A percentile compares a stretch with the other conserved stretches of the same genome.
Conservation (phyloP, 1,140 invertebrate species). For the Ridgeia piscesae region DNA sequence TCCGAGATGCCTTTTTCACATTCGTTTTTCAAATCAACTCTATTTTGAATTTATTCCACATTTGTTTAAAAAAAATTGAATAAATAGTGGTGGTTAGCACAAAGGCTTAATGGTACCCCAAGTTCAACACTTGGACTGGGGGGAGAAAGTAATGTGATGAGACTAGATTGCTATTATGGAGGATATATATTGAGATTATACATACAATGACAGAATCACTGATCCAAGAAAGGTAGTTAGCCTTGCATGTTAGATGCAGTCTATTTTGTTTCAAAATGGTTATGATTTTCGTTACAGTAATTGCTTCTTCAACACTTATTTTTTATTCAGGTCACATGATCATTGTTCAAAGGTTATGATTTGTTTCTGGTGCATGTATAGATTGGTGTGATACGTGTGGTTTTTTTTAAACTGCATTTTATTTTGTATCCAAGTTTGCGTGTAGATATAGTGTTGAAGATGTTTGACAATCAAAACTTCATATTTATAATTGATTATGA, state of each 20-base stretch:
- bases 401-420: not conserved
- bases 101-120: too few species aligned
- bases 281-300: not conserved
- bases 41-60: too few species aligned
- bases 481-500: not conserved
- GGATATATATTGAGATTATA: not conserved
- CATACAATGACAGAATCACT: not conserved
- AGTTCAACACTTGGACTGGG: too few species aligned
- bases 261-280: not conserved
- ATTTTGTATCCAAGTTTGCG: not conserved
- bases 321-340: too few species aligned
- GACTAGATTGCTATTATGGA: not conserved
- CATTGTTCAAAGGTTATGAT: not conserved
- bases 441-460: not conserved
- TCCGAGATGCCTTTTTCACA: too few species aligned
- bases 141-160: too few species aligned
- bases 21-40: too few species aligned
- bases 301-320: not conserved
- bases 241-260: not conserved
- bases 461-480: not conserved
- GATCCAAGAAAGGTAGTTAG: too few species aligned
- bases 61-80: too few species aligned
- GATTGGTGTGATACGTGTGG: not conserved
- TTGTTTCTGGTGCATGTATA: not conserved
- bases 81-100: too few species aligned